phyloP scores from a whole-genome alignment of 2,888 invertebrate species.

The Drosophila paranaensis region DNA sequence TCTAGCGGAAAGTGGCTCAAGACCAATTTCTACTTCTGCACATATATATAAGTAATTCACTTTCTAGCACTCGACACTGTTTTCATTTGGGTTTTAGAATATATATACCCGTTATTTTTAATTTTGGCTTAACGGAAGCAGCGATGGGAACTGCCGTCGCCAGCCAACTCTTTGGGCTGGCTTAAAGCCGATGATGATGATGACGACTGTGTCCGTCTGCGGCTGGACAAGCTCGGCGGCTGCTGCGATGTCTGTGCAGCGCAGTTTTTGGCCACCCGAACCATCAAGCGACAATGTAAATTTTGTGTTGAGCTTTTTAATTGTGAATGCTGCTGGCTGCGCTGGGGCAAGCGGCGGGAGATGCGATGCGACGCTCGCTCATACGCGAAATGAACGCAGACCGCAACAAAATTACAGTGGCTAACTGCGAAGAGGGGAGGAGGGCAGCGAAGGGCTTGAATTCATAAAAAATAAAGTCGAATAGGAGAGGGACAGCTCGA shows the following conservation, averaged over 20 bases:
- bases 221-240: constrained; percentile 17
- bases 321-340: constrained; percentile 65
- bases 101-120: constrained; percentile 7
- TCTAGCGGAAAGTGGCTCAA: neutral
- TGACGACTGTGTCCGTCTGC: constrained; percentile 35
- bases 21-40: neutral
- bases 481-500: constrained; percentile 50
- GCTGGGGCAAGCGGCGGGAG: neutral
- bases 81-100: neutral
- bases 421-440: neutral
- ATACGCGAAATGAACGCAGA: constrained; percentile 76
- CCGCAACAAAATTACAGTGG: constrained; percentile 66
- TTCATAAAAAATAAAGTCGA: constrained; percentile 63
- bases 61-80: neutral
- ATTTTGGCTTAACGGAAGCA: constrained; percentile 1
- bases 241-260: neutral
- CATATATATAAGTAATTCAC: neutral
- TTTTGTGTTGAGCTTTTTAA: constrained; percentile 81
- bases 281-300: constrained; percentile 78
- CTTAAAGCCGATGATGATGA: constrained; percentile 37
- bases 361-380: constrained; percentile 48
- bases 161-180: constrained; percentile 14
- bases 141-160: neutral
- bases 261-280: constrained; percentile 48
- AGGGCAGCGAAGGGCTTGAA: neutral